A percentile compares a stretch with the other conserved stretches of the same genome.
These are phyloP conservation scores for Neuroscelio doddi DNA, from an alignment of 2,888 invertebrate species.

Conservation along the genomic window DNA sequence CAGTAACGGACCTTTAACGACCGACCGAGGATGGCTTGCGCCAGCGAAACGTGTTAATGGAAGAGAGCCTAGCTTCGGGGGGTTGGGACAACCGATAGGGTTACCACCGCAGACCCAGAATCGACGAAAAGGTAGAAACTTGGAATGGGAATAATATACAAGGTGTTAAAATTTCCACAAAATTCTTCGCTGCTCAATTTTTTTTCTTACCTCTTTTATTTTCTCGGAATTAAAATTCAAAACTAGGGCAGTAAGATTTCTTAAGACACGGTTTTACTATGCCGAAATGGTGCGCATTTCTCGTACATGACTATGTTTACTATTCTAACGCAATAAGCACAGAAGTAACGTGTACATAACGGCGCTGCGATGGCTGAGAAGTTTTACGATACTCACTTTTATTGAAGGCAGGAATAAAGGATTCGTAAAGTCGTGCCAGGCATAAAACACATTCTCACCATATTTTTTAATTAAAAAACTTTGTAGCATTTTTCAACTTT, in stretches of 20 bases:
- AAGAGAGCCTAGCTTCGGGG: slow-evolving; percentile 48
- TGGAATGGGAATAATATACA: not conserved
- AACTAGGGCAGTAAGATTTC: slow-evolving; percentile 12
- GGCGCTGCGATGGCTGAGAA: slow-evolving; percentile 7
- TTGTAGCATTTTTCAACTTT: not conserved
- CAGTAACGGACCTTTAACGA: slow-evolving; percentile 58
- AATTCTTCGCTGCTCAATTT: no score
- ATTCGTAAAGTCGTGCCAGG: slow-evolving; percentile 26
- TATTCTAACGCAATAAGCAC: slow-evolving; percentile 29
- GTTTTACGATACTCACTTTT: slow-evolving; percentile 38
- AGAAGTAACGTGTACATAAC: slow-evolving; percentile 28
- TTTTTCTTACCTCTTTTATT: no score
- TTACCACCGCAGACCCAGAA: slow-evolving; percentile 26
- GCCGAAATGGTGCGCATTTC: slow-evolving; percentile 10
- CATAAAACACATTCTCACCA: slow-evolving; percentile 30
- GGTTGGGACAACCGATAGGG: slow-evolving; percentile 34
- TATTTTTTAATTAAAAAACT: slow-evolving; percentile 41
- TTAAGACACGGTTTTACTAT: slow-evolving; percentile 26
- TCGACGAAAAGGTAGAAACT: slow-evolving; percentile 15
- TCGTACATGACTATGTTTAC: slow-evolving; percentile 18
- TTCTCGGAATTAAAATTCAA: not conserved
- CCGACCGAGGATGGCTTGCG: slow-evolving; percentile 52
- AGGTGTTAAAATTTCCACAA: no score
- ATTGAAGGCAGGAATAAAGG: slow-evolving; percentile 31
- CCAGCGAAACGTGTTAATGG: slow-evolving; percentile 61